Evolutionary conservation across 2,888 invertebrate genomes (phyloP).

Genomic region (Corbicula japonica): DNA sequence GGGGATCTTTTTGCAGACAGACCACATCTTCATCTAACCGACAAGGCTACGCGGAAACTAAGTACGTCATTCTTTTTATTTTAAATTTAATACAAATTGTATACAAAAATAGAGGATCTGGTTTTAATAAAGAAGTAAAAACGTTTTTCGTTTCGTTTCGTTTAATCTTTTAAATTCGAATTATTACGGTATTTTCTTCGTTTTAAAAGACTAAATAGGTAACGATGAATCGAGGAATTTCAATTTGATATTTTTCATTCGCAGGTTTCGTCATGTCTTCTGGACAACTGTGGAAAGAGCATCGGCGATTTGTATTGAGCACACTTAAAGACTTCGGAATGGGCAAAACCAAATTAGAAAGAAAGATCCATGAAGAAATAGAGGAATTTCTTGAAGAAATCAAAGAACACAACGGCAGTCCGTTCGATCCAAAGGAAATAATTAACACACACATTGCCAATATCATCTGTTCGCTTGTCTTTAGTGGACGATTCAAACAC

Average conservation of each 20-base stretch:
- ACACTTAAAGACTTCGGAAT: conserved; percentile 49
- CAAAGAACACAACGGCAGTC: conserved; percentile 7
- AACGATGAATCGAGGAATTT: no score
- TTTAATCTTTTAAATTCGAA: neutral
- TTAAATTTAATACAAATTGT: no score
- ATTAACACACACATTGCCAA: conserved; percentile 39
- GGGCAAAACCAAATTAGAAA: conserved; percentile 48
- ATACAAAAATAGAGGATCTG: neutral
- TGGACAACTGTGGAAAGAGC: conserved; percentile 38
- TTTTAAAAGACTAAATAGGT: neutral
- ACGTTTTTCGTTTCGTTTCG: neutral
- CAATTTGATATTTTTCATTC: neutral
- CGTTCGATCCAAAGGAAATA: conserved; percentile 34
- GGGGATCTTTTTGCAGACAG: conserved; percentile 62
- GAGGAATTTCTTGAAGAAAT: conserved; percentile 17
- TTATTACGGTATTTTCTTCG: neutral
- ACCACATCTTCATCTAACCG: conserved; percentile 32
- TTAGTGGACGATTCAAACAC: conserved; percentile 34
- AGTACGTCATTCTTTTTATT: neutral
- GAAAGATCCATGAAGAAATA: conserved; percentile 36
- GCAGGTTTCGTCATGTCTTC: conserved; percentile 5
- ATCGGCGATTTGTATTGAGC: conserved; percentile 35
- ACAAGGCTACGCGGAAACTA: neutral
- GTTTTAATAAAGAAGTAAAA: neutral
- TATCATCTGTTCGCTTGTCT: conserved; percentile 46